A percentile compares a stretch with the other conserved stretches of the same genome.
Conservation (phyloP, 2,113 vertebrate species). For the Orthochromis malagaraziensis region DNA sequence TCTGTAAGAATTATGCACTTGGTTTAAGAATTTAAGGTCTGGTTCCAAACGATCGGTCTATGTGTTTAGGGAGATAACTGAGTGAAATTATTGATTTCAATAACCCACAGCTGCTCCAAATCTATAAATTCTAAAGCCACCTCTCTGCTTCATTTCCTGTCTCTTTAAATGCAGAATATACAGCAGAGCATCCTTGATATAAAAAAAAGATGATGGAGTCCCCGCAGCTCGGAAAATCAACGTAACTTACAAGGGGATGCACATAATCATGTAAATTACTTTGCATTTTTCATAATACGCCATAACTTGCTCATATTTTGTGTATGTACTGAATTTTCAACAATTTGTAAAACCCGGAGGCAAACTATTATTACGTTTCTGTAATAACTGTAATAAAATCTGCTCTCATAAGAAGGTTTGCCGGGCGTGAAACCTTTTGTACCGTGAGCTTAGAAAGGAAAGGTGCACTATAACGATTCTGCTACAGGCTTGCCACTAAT, state of each 20-base stretch:
- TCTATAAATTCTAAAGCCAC: neutral
- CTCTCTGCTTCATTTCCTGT: neutral
- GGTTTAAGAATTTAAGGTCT: neutral
- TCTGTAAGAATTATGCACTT: neutral
- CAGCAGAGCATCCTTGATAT: neutral
- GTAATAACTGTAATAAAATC: neutral
- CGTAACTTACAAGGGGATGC: neutral
- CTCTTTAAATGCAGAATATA: neutral
- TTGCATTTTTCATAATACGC: neutral
- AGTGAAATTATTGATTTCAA: neutral
- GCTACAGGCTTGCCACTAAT: neutral
- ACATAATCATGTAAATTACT: neutral
- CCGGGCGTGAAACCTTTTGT: neutral
- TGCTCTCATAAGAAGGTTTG: neutral
- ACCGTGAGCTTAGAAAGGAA: neutral
- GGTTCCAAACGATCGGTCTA: neutral
- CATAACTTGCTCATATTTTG: neutral
- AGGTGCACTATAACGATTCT: neutral
- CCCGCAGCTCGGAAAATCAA: neutral
- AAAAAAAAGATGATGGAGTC: neutral
- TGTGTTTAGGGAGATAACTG: neutral
- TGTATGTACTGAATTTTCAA: neutral
- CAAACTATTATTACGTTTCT: neutral
- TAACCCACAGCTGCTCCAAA: neutral
- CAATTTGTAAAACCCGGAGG: neutral